These are phyloP conservation scores for Nomada hirtipes DNA, from an alignment of 2,888 invertebrate genomes.

Conservation along the genomic window DNA sequence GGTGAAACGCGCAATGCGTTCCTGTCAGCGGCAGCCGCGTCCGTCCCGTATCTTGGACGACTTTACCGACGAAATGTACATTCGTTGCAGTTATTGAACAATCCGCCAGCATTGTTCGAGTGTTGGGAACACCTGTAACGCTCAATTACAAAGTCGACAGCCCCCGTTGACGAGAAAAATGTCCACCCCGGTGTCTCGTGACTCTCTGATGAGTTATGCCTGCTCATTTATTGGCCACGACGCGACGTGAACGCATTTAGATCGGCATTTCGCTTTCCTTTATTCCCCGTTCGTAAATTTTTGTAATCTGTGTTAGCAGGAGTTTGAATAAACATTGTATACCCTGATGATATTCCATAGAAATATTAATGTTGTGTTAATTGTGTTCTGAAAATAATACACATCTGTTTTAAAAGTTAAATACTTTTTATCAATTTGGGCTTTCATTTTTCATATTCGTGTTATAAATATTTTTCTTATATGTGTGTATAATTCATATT, in stretches of 20 bases:
- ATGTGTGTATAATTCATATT: no score
- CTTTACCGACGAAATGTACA: conserved; percentile 78
- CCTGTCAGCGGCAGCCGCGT: conserved; percentile 78
- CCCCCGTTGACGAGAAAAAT: conserved; percentile 63
- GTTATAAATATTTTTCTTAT: no score
- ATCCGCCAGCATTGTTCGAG: conserved; percentile 71
- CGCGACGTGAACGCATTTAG: not conserved
- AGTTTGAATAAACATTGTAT: not conserved
- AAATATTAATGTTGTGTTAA: no score
- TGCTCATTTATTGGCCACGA: conserved; percentile 33
- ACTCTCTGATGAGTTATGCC: conserved; percentile 58
- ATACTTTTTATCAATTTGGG: no score
- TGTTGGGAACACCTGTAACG: conserved; percentile 75
- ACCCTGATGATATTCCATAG: no score
- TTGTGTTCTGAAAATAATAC: no score
- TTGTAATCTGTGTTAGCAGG: not conserved
- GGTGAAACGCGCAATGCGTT: conserved; percentile 75
- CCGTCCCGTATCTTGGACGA: conserved; percentile 76
- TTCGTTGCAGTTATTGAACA: conserved; percentile 80
- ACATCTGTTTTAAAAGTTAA: no score
- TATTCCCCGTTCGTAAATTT: not conserved
- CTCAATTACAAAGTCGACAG: conserved; percentile 74
- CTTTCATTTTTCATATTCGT: no score
- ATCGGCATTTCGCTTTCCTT: conserved; percentile 20
- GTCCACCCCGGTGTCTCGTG: conserved; percentile 29